These are phyloP conservation scores for Nasonovia ribisnigri DNA, from an alignment of 2,888 invertebrate species.

Conservation along the genomic window DNA sequence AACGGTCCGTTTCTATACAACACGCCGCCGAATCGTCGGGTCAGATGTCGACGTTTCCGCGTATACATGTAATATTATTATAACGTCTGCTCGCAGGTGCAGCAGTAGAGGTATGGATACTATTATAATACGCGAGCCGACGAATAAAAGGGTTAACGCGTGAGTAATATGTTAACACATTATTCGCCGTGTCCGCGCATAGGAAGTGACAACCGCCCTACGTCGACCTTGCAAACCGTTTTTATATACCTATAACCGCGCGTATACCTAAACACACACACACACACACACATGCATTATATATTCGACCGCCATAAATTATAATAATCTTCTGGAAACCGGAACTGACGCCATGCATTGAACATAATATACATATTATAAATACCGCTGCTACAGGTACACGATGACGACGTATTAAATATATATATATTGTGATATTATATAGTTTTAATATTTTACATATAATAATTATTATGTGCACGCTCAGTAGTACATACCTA, in stretches of 20 bases:
- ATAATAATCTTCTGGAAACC: conserved; percentile 63
- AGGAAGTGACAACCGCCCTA: not conserved
- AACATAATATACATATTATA: not conserved
- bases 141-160: conserved; percentile 3
- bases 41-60: not conserved
- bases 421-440: not conserved
- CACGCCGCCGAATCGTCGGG: not conserved
- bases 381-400: not conserved
- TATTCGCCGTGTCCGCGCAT: not conserved
- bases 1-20: not conserved
- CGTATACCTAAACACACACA: not conserved
- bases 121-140: not conserved
- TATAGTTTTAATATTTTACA: not conserved
- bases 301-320: conserved; percentile 40
- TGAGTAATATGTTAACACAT: not conserved
- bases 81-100: not conserved
- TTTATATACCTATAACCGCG: not conserved
- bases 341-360: conserved; percentile 39
- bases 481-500: not conserved
- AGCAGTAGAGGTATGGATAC: not conserved
- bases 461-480: not conserved
- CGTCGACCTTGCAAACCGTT: not conserved
- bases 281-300: not conserved
- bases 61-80: not conserved
- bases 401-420: not conserved